Percentiles rank a stretch among this genome's conserved stretches.
These are phyloP conservation scores for Macrophya alboannulata DNA, from an alignment of 2,888 invertebrate species.

Conservation along the genomic window DNA sequence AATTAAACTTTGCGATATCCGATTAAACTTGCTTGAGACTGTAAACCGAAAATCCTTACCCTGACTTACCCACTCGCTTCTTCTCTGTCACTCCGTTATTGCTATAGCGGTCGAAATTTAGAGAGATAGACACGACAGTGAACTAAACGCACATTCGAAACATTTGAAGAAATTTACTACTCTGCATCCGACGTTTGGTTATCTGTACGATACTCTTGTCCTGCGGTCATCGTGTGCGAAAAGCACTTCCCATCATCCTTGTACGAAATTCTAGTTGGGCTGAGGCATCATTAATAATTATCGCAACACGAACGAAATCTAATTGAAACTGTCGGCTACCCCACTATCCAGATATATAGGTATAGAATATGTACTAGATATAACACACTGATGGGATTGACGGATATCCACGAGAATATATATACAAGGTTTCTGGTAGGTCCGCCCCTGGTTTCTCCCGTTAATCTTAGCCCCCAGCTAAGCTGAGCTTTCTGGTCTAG, in stretches of 20 bases:
- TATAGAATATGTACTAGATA: neutral
- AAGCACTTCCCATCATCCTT: neutral
- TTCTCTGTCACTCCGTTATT: neutral
- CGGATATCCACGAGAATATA: conserved; percentile 32
- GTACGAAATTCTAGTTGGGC: neutral
- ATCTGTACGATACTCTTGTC: neutral
- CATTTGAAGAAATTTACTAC: neutral
- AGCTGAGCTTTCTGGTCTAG: conserved; percentile 32
- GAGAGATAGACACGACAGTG: neutral
- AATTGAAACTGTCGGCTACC: conserved; percentile 43
- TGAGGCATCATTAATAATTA: conserved; percentile 14
- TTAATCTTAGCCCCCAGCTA: conserved; percentile 34
- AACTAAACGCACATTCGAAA: neutral
- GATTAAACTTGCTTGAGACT: conserved; percentile 48
- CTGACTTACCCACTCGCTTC: conserved; percentile 34
- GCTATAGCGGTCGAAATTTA: neutral
- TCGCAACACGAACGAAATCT: conserved; percentile 32
- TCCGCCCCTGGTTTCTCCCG: conserved; percentile 13
- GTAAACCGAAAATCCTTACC: conserved; percentile 46
- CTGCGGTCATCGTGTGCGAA: neutral
- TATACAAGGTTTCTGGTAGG: neutral
- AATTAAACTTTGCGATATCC: conserved; percentile 52
- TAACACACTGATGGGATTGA: conserved; percentile 31
- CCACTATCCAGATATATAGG: neutral
- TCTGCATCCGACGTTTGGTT: too few species aligned